These are phyloP conservation scores for Hemibagrus guttatus DNA, from an alignment of 2,797 vertebrate species.

Conservation along the genomic window DNA sequence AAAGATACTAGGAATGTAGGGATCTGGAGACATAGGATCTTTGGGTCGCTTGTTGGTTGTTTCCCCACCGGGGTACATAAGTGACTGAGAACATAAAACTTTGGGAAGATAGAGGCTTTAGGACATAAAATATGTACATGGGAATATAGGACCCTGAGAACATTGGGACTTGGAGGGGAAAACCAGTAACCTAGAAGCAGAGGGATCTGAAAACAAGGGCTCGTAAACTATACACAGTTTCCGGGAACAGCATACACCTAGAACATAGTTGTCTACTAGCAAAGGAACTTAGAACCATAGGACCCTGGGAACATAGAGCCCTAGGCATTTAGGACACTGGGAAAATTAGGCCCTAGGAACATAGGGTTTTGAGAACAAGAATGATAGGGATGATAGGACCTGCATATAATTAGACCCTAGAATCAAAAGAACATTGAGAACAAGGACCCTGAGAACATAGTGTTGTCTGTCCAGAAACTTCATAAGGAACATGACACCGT, in stretches of 20 bases:
- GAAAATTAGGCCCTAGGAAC: background rate
- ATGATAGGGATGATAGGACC: background rate
- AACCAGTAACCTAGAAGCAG: background rate
- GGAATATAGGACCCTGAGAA: background rate
- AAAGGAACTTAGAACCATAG: background rate
- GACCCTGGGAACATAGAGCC: no score
- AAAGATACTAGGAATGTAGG: background rate
- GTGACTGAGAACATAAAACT: background rate
- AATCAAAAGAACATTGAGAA: background rate
- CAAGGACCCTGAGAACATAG: background rate
- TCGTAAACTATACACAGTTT: background rate
- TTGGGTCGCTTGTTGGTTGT: background rate
- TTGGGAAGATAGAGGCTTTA: background rate
- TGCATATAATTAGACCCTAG: background rate
- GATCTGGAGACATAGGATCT: background rate
- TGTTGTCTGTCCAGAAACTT: background rate
- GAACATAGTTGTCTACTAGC: background rate
- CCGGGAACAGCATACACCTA: background rate
- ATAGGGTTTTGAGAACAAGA: background rate
- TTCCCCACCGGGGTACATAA: background rate
- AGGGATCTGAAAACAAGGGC: background rate
- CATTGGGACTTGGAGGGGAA: background rate
- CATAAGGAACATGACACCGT: background rate
- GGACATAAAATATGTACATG: background rate
- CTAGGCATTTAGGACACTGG: background rate